Evolutionary conservation across 2,888 invertebrate genomes (phyloP).

Genomic region (Allygus modestus): DNA sequence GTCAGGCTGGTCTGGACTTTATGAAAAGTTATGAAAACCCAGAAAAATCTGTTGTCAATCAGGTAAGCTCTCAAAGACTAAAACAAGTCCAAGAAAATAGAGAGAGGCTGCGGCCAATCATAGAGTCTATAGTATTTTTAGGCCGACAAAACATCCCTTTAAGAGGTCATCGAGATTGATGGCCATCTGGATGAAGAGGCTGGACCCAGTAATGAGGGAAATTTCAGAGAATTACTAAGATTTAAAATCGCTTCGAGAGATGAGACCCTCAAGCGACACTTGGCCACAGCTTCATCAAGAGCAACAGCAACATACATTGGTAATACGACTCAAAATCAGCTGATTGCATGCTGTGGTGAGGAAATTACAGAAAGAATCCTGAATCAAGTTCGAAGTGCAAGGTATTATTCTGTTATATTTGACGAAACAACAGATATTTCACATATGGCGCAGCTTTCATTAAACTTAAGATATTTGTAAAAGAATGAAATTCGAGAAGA

Average conservation of each 20-base stretch:
- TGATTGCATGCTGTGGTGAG: slow-evolving; percentile 70
- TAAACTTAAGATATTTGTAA: slow-evolving; percentile 69
- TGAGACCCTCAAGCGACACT: slow-evolving; percentile 67
- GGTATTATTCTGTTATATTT: slow-evolving; percentile 70
- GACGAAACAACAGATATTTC: slow-evolving; percentile 71
- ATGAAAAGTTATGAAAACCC: slow-evolving; percentile 16
- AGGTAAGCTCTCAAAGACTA: neutral
- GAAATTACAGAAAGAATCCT: slow-evolving; percentile 65
- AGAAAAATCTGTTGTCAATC: slow-evolving; percentile 10
- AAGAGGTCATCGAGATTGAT: slow-evolving; percentile 68
- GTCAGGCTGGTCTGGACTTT: slow-evolving; percentile 44
- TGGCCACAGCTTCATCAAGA: slow-evolving; percentile 67
- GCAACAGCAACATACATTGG: slow-evolving; percentile 70
- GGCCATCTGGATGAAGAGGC: slow-evolving; percentile 57
- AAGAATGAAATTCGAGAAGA: slow-evolving; percentile 68
- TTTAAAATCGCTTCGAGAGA: slow-evolving; percentile 46
- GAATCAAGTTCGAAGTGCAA: slow-evolving; percentile 52
- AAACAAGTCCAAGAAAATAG: slow-evolving; percentile 52
- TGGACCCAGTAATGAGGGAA: slow-evolving; percentile 2
- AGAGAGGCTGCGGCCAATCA: slow-evolving; percentile 65
- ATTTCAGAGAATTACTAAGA: slow-evolving; percentile 45
- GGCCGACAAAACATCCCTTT: slow-evolving; percentile 70
- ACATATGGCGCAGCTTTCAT: slow-evolving; percentile 70
- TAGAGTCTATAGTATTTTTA: slow-evolving; percentile 67
- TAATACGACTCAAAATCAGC: slow-evolving; percentile 71